A percentile compares a stretch with the other conserved stretches of the same genome.
These are phyloP conservation scores for Anguilla rostrata DNA, from an alignment of 2,113 vertebrate genomes.

Conservation along the genomic window DNA sequence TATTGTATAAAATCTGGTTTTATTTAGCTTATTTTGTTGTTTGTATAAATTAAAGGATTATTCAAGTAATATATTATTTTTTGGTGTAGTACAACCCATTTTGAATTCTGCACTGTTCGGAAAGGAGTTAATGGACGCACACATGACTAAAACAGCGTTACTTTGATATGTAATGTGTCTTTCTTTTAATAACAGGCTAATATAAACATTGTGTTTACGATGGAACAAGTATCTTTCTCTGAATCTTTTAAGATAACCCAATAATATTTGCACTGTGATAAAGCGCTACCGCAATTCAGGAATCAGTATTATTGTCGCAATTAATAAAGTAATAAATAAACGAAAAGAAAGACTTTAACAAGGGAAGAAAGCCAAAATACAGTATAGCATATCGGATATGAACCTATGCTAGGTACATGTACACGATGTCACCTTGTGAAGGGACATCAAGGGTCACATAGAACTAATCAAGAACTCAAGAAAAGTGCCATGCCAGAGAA, in stretches of 20 bases:
- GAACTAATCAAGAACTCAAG: too few relatives aligned
- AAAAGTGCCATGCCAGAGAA: too few relatives aligned
- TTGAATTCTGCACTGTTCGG: neutral
- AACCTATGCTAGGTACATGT: too few relatives aligned
- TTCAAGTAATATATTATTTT: neutral
- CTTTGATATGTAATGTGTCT: neutral
- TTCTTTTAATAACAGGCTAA: neutral
- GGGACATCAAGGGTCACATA: too few relatives aligned
- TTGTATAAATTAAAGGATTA: neutral
- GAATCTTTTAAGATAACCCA: neutral
- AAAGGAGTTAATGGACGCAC: neutral
- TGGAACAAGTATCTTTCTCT: neutral
- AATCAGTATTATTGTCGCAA: too few relatives aligned
- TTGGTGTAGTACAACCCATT: too few relatives aligned
- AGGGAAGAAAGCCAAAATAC: too few relatives aligned
- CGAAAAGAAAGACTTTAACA: too few relatives aligned
- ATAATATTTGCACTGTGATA: neutral
- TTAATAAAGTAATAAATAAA: too few relatives aligned
- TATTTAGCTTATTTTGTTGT: neutral
- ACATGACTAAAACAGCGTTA: neutral
- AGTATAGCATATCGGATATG: too few relatives aligned
- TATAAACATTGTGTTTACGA: neutral
- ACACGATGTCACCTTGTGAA: too few relatives aligned
- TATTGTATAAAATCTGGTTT: neutral
- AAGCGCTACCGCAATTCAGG: neutral